phyloP scores from a whole-genome alignment of 2,888 invertebrate genomes.

The Chrysotoxum bicinctum region DNA sequence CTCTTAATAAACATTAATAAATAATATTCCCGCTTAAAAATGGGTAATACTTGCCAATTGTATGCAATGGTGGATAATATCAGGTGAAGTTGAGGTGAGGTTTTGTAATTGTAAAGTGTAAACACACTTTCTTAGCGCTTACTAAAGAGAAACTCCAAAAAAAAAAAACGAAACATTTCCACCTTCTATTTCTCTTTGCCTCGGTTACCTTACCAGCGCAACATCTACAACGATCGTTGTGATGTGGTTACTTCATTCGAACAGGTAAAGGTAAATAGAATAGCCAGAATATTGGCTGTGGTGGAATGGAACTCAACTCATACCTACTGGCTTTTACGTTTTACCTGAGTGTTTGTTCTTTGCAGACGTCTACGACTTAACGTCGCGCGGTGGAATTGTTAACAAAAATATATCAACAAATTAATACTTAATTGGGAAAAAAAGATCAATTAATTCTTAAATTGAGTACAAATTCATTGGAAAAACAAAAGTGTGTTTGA shows the following conservation, averaged over 20 bases:
- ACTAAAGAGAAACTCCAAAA: constrained; percentile 41
- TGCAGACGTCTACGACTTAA: constrained; percentile 46
- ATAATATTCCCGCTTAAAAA: too few species aligned
- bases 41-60: too few species aligned
- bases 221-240: constrained; percentile 8
- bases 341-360: constrained; percentile 62
- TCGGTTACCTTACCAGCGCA: constrained; percentile 14
- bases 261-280: constrained; percentile 60
- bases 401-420: constrained; percentile 9
- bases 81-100: neutral
- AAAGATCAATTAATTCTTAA: neutral
- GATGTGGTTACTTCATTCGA: constrained; percentile 18
- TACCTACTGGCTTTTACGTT: neutral
- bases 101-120: constrained; percentile 9
- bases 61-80: neutral
- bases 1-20: neutral
- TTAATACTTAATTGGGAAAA: neutral
- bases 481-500: neutral
- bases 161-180: too few species aligned
- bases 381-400: constrained; percentile 53
- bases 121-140: constrained; percentile 2
- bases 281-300: constrained; percentile 24
- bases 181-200: neutral
- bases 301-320: neutral
- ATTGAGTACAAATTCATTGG: neutral